These are phyloP conservation scores for Dicycla oo DNA, from an alignment of 2,888 invertebrate genomes.

Conservation along the genomic window DNA sequence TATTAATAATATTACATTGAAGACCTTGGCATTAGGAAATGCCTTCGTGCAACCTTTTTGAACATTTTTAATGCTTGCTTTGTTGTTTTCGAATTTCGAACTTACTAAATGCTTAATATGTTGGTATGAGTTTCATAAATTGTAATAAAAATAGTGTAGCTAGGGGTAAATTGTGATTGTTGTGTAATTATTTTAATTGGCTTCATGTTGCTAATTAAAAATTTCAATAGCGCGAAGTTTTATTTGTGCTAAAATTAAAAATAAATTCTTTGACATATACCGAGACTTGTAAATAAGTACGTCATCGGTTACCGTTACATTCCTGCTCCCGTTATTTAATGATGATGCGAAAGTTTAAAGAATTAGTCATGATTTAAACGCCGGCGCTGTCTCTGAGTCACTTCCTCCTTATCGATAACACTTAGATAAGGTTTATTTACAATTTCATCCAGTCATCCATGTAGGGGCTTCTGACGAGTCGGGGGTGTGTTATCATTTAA, in stretches of 20 bases:
- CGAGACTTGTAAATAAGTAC: conserved; percentile 11
- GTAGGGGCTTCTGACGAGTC: conserved; percentile 26
- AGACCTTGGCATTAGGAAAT: conserved; percentile 63
- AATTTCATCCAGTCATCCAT: conserved; percentile 48
- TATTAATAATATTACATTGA: conserved; percentile 30
- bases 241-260: conserved; percentile 3
- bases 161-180: conserved; percentile 1
- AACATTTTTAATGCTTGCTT: conserved; percentile 36
- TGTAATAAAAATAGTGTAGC: conserved; percentile 15
- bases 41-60: conserved; percentile 54
- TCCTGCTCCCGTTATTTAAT: conserved; percentile 44
- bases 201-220: conserved; percentile 3
- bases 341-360: conserved; percentile 37
- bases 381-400: conserved; percentile 62
- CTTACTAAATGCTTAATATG: conserved; percentile 5
- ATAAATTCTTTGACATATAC: conserved; percentile 1
- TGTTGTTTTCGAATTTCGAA: conserved; percentile 23
- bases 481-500: conserved; percentile 36
- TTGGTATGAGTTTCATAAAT: conserved; percentile 11
- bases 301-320: conserved; percentile 51
- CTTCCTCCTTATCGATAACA: conserved; percentile 53
- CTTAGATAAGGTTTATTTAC: conserved; percentile 57
- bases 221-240: background rate
- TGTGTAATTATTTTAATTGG: conserved; percentile 24
- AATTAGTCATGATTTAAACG: conserved; percentile 59